Percentiles rank a stretch among this genome's conserved stretches.
phyloP scores from a whole-genome alignment of 2,797 vertebrate species.

The Gouania willdenowi region DNA sequence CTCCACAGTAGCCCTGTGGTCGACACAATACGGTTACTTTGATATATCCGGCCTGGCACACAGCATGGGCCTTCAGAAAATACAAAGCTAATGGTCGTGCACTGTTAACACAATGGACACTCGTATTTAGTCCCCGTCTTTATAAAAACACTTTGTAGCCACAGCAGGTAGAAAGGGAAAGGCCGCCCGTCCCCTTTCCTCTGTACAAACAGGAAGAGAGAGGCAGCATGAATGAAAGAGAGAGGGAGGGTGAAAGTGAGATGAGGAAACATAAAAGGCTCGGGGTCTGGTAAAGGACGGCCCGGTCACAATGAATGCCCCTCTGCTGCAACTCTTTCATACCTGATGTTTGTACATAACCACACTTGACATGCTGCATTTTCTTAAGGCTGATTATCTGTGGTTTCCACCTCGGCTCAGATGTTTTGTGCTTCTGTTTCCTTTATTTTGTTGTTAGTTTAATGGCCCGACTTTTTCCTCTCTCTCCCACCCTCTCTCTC shows the following conservation, averaged over 20 bases:
- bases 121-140: conserved; percentile 68
- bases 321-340: conserved; percentile 72
- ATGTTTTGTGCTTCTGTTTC: conserved; percentile 48
- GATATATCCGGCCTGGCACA: conserved; percentile 64
- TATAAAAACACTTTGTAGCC: conserved; percentile 71
- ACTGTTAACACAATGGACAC: conserved; percentile 70
- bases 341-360: conserved; percentile 64
- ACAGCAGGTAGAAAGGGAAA: conserved; percentile 75
- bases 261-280: conserved; percentile 65
- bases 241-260: conserved; percentile 64
- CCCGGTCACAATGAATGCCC: conserved; percentile 54
- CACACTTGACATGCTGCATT: conserved; percentile 56
- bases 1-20: conserved; percentile 59
- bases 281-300: conserved; percentile 65
- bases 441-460: conserved; percentile 43
- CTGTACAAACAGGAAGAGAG: conserved; percentile 77
- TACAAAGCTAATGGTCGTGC: conserved; percentile 66
- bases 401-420: conserved; percentile 35
- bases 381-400: conserved; percentile 30
- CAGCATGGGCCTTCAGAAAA: conserved; percentile 67
- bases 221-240: conserved; percentile 56
- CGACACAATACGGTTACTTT: conserved; percentile 67
- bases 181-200: conserved; percentile 67
- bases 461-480: conserved; percentile 23
- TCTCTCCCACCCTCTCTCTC: conserved; percentile 2